Base-by-base conservation (phyloP, 2,113 vertebrate species). In the Pterocles burchelli region DNA sequence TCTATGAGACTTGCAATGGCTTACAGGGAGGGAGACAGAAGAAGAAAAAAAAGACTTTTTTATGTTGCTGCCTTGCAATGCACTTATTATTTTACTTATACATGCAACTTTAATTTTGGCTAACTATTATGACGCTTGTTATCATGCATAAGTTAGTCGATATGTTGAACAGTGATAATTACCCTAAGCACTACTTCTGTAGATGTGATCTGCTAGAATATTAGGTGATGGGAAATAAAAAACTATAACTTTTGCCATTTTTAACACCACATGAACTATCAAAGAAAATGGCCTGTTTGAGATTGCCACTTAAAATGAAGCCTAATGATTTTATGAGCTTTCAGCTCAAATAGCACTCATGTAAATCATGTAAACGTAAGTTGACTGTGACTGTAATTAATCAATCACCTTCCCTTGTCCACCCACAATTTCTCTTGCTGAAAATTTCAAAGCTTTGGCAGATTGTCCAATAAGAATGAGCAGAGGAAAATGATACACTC, bases 351-450 rank as follows among this genome's bases (percentile, higher is more conserved):
- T 9, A 96, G 88, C 8, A 3, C 31, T 95, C 90, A 93, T 10
- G 26, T 77, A 95, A 94, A 95, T 96, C 90, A 85, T 55, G 9
- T 86, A 95, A 97, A 96, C 12, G 5, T 91, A 92, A 63, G 21
- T 58, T 97, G 77, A 95, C 61, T 95, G 70, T 93, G 85, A 78
- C 83, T 92, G 49, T 74, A 95, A 98, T 86, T 88, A 97, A 90
- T 92, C 74, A 92, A 48, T 85, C 77, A 89, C 66, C 74, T 78
- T 93, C 49, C 70, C 71, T 88, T 83, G 87, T 73, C 75, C 82
- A 93, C 66, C 33, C 91, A 84, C 84, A 89, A 86, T 81, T 96
- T 95, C 78, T 62, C 62, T 95, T 94, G 77, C 93, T 94, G 74
- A 95, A 93, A 77, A 87, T 93, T 85, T 89, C 65, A 61, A 65